Evolutionary conservation across 2,888 invertebrate species (phyloP).

Genomic region (Dendrolimus houi): DNA sequence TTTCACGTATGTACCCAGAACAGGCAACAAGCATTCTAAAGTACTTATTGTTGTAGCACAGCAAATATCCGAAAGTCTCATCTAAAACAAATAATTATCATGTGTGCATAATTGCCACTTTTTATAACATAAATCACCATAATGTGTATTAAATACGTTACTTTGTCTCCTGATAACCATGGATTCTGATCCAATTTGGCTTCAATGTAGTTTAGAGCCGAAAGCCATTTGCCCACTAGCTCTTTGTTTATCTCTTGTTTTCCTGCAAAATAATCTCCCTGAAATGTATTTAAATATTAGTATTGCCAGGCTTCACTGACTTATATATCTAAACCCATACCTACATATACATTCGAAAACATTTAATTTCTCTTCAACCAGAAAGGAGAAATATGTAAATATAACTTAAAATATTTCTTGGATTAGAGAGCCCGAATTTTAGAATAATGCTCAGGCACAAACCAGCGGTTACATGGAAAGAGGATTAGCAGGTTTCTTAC

Average conservation of each 20-base stretch:
- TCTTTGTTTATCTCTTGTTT: conserved; percentile 24
- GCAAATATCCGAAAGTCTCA: conserved; percentile 54
- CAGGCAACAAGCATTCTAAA: conserved; percentile 46
- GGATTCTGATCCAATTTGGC: conserved; percentile 21
- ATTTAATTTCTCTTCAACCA: neutral
- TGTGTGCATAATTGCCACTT: neutral
- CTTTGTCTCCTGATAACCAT: conserved; percentile 52
- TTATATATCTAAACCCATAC: too few relatives aligned
- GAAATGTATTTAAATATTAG: conserved; percentile 14
- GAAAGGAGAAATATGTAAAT: conserved; percentile 16
- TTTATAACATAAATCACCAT: too few relatives aligned
- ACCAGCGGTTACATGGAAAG: too few relatives aligned
- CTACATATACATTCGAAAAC: too few relatives aligned
- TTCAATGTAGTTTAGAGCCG: conserved; percentile 45
- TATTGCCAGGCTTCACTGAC: too few relatives aligned
- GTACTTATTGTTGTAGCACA: conserved; percentile 62
- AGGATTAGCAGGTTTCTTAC: too few relatives aligned
- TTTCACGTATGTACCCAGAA: conserved; percentile 38
- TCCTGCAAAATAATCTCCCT: conserved; percentile 47
- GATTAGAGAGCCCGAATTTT: too few relatives aligned
- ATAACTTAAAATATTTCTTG: conserved; percentile 12
- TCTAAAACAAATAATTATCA: conserved; percentile 29
- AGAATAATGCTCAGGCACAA: too few relatives aligned
- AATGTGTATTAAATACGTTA: conserved; percentile 12
- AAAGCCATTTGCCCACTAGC: conserved; percentile 34